Evolutionary conservation across 2,888 invertebrate species (phyloP).

Genomic region (Perizoma flavofasciatum): DNA sequence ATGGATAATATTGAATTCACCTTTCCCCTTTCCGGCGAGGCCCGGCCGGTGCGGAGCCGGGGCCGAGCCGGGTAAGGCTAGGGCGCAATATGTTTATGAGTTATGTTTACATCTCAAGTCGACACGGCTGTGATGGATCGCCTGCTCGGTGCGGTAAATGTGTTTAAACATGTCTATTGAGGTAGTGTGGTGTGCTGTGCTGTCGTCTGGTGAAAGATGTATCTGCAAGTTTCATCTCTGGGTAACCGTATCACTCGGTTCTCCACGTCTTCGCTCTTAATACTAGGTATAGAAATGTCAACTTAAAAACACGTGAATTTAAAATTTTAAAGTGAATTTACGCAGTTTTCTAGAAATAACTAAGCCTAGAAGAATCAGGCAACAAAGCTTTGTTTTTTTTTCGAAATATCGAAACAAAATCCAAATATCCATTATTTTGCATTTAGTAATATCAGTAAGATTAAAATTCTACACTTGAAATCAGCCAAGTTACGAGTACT

Average conservation of each 20-base stretch:
- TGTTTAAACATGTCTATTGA: neutral
- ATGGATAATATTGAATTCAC: slow-evolving; percentile 21
- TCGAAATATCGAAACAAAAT: no score
- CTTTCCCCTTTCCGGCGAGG: slow-evolving; percentile 13
- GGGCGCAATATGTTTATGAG: slow-evolving; percentile 30
- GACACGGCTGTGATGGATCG: slow-evolving; percentile 26
- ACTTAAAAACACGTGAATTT: no score
- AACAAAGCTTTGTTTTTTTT: no score
- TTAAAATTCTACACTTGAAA: no score
- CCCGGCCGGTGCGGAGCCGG: neutral
- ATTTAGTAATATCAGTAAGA: no score
- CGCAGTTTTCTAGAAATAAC: no score
- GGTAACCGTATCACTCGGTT: neutral
- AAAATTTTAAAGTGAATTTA: no score
- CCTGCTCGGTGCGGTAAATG: neutral
- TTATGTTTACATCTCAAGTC: slow-evolving; percentile 28
- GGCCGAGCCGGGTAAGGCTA: neutral
- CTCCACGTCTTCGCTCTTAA: neutral
- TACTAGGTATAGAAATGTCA: no score
- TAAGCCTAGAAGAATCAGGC: no score
- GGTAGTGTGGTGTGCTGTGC: neutral
- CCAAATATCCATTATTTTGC: no score
- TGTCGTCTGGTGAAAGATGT: neutral
- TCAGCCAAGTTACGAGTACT: no score
- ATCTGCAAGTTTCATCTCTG: neutral